Evolutionary conservation across 2,797 vertebrate genomes (phyloP), one percentile per base, ranked within the genome.

Genomic region (Leptatherina wallacei): DNA sequence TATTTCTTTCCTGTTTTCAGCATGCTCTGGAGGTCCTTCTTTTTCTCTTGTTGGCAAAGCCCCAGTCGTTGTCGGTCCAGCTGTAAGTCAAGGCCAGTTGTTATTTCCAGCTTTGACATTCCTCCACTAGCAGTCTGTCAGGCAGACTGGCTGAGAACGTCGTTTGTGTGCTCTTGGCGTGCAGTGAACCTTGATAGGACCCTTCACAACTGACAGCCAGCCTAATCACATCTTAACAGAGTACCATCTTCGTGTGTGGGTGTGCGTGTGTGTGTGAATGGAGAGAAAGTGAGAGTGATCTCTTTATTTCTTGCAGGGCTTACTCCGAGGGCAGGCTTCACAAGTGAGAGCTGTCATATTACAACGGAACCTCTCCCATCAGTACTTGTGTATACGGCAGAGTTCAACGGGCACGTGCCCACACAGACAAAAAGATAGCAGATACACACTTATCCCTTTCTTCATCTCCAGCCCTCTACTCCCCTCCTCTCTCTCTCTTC

Each of bases 141-240:
- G 84, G 44, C 82, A 64, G 84, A 24, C 57, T 12, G 52, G 75
- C 80, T 80, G 72, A 89, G 84, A 62, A 51, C 38, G 77, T 75
- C 76, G 68, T 91, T 87, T 89, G 73, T 88, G 83, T 69, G 80
- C 67, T 24, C 73, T 77, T 49, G 71, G 73, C 75, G 59, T 67
- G 83, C 85, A 80, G 59, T 83, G 86, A 86, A 90, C 90, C 91
- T 73, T 89, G 85, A 88, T 85, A 88, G 84, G 78, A 86, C 71
- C 76, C 73, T 71, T 89, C 82, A 87, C 83, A 79, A 85, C 85
- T 93, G 92, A 92, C 92, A 92, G 86, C 82, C 82, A 58, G 84
- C 82, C 89, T 92, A 91, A 93, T 93, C 86, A 90, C 91, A 87
- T 91, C 87, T 90, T 90, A 93, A 90, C 86, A 86, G 84, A 89